Evolutionary conservation across 2,113 vertebrate genomes (phyloP).

Genomic region (Xenus cinereus): DNA sequence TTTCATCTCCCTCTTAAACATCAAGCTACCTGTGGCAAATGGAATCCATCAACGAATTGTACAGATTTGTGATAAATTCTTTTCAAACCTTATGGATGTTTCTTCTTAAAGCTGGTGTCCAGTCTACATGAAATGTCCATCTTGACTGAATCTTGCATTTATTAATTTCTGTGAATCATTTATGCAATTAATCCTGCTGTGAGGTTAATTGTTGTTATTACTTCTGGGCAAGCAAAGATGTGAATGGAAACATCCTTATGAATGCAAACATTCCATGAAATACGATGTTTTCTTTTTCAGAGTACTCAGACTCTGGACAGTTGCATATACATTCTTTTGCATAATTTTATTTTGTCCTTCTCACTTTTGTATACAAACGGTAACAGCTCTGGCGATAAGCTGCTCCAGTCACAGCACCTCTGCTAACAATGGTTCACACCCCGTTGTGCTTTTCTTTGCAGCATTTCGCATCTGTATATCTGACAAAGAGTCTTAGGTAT

Average conservation of each 20-base stretch:
- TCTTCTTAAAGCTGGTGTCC: not conserved
- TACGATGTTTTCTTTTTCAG: not conserved
- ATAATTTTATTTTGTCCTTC: not conserved
- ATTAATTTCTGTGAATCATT: not conserved
- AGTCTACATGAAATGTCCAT: not conserved
- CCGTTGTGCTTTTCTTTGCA: not conserved
- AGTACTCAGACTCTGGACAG: not conserved
- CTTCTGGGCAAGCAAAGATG: not conserved
- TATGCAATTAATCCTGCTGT: not conserved
- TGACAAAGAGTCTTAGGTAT: not conserved
- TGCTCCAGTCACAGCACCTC: not conserved
- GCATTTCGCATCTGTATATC: not conserved
- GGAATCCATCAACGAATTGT: not conserved
- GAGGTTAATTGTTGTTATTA: not conserved
- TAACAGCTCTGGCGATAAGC: not conserved
- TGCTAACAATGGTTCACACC: not conserved
- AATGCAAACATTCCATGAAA: not conserved
- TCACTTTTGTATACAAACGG: not conserved
- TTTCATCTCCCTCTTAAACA: not conserved
- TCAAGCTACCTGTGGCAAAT: not conserved
- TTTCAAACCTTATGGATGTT: not conserved
- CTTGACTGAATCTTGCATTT: not conserved
- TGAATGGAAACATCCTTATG: not conserved
- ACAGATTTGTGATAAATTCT: not conserved
- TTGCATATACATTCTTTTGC: not conserved